Evolutionary conservation across 2,888 invertebrate genomes (phyloP).

Genomic region (Nomada lathburiana): DNA sequence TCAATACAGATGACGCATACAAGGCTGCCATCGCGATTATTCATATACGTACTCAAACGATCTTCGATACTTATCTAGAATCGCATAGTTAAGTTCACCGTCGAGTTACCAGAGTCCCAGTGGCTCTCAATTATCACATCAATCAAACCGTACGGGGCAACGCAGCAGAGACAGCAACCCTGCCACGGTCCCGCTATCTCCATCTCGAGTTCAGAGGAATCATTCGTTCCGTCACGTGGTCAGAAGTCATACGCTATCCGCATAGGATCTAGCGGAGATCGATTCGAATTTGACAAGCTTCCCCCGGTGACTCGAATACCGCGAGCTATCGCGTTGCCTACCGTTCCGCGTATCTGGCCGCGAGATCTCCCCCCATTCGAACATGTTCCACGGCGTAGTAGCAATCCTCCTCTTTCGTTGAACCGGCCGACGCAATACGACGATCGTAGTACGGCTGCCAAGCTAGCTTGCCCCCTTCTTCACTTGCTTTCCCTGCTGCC

Average conservation of each 20-base stretch:
- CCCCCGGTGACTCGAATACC: conserved; percentile 1
- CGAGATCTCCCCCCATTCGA: conserved; percentile 31
- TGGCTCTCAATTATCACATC: neutral
- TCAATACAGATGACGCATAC: no score
- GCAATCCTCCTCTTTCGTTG: conserved; percentile 50
- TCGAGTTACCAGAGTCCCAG: neutral
- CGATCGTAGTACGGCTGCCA: conserved; percentile 46
- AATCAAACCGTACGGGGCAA: neutral
- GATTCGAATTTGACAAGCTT: conserved; percentile 28
- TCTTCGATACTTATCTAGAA: no score
- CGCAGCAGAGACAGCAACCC: neutral
- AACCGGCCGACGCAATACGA: conserved; percentile 49
- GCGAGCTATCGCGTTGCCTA: conserved; percentile 15
- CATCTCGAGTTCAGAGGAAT: neutral
- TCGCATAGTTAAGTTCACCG: neutral
- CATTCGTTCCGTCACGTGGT: conserved; percentile 1
- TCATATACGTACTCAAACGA: no score
- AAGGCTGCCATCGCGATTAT: no score
- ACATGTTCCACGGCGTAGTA: conserved; percentile 32
- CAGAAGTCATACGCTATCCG: neutral
- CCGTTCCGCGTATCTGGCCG: conserved; percentile 20
- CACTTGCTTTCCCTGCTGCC: conserved; percentile 64
- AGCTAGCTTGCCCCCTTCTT: conserved; percentile 60
- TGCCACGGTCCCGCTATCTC: neutral
- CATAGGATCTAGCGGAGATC: conserved; percentile 1